phyloP scores from a whole-genome alignment of 1,140 invertebrate species.

The Sinonovacula constricta region DNA sequence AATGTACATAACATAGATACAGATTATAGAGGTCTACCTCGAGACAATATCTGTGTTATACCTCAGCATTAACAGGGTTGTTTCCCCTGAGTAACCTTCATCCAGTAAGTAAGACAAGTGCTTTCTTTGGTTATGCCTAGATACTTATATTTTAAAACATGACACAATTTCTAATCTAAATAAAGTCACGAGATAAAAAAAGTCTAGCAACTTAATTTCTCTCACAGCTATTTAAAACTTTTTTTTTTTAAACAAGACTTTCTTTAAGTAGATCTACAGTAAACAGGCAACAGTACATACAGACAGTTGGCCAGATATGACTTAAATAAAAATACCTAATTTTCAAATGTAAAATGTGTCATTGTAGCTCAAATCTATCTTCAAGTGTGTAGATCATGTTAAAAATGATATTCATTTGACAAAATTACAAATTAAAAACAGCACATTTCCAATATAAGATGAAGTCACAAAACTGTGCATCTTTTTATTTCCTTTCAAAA shows the following conservation, averaged over 20 bases:
- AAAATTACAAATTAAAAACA: not conserved
- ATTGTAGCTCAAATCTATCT: not conserved
- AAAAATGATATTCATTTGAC: not conserved
- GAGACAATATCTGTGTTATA: too few species aligned
- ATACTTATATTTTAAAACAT: too few species aligned
- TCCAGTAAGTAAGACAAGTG: too few species aligned
- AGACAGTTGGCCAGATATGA: not conserved
- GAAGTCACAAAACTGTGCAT: too few species aligned
- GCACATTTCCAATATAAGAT: not conserved
- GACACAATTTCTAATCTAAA: too few species aligned
- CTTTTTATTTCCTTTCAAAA: not conserved
- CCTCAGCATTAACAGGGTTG: too few species aligned
- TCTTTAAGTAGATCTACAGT: conserved; percentile 20
- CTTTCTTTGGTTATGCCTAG: too few species aligned
- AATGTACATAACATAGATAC: too few species aligned
- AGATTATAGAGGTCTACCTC: too few species aligned
- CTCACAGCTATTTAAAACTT: conserved; percentile 17
- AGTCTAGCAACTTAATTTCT: conserved; percentile 20
- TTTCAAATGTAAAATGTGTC: not conserved
- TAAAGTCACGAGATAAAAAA: conserved; percentile 17
- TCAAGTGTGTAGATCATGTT: not conserved
- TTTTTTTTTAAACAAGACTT: conserved; percentile 2
- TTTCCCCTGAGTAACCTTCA: too few species aligned
- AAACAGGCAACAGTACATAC: conserved; percentile 16
- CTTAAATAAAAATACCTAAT: not conserved